Base-by-base conservation (phyloP, 2,113 vertebrate species). In the Trochalopteron elliotii region DNA sequence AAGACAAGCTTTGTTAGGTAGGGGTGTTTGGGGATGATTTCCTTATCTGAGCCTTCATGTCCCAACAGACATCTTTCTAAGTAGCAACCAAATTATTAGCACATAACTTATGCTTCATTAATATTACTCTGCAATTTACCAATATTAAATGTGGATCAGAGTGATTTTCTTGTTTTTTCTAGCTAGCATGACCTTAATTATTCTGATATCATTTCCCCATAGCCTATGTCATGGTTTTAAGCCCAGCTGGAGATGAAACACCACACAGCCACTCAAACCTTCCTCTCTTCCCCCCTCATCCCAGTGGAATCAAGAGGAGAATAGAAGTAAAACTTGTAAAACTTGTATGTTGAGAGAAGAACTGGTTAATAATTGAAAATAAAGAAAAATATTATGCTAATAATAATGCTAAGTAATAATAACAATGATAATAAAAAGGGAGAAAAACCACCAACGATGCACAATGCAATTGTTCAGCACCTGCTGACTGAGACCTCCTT, bases 101-200 rank as follows among this genome's bases (percentile, higher is more conserved):
- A 78, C 8, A 31, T 89, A 80, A 68, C 22, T 61, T 87, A 28
- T 5, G n/a, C 64, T 75, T 93, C 77, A 42, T 84, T 94, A 81
- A 50, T 3, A 24, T 75, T 50, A 84, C 39, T 70, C 39, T 77
- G 52, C 56, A 84, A 77, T 84, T 87, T 91, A 78, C 63, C 45
- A 74, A 37, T 55, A 52, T 37, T 89, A 78, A 72, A 64, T 69
- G 37, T 69, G 45, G 20, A 65, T 89, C 49, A 60, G 44, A 72
- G 50, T 49, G 37, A 82, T 84, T 75, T 24, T 77, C 22, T 78
- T 91, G 31, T 44, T 28, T 87, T 77, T 94, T 84, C 64, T 65
- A 84, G 28, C 37, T 74, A 75, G n/a, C 69, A 78, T 70, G 65
- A 82, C 64, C 50, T 84, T 81, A 87, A 84, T 94, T 91, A 71